Percentiles rank a stretch among this genome's conserved stretches.
These are phyloP conservation scores for Clunio marinus DNA, from an alignment of 2,888 invertebrate genomes.

Conservation along the genomic window DNA sequence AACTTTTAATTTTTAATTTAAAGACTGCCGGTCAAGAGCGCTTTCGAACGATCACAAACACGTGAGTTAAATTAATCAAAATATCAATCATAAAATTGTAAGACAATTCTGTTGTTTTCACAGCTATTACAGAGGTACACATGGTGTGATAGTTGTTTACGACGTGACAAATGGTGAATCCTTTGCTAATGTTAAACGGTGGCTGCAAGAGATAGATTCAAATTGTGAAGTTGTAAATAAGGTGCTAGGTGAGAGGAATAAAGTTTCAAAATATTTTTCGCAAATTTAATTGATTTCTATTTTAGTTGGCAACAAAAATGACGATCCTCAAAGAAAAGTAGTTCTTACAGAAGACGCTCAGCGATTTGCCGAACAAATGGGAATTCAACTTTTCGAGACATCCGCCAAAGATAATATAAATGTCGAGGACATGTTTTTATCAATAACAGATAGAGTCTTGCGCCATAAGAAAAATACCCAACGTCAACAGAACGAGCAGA, in stretches of 20 bases:
- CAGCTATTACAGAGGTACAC: constrained; percentile 96
- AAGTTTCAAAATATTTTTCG: background rate
- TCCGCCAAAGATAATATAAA: constrained; percentile 99
- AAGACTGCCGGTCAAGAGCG: constrained; percentile 91
- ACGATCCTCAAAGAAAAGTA: constrained; percentile 90
- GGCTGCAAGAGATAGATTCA: constrained; percentile 98
- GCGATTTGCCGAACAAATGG: constrained; percentile 96
- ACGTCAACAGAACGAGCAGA: constrained; percentile 24
- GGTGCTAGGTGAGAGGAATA: constrained; percentile 90
- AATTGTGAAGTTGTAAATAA: constrained; percentile 99
- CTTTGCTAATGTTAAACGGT: constrained; percentile 97
- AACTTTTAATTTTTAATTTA: background rate
- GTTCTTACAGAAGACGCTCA: constrained; percentile 96
- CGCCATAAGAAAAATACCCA: constrained; percentile 46
- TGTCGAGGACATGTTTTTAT: constrained; percentile 92
- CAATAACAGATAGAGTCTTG: constrained; percentile 57
- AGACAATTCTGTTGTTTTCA: constrained; percentile 18
- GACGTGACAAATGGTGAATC: constrained; percentile 99
- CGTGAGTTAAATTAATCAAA: constrained; percentile 54
- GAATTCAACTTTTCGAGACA: constrained; percentile 94
- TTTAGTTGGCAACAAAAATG: constrained; percentile 93
- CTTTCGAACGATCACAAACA: constrained; percentile 97
- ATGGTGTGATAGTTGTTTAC: constrained; percentile 99
- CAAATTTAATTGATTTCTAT: background rate
- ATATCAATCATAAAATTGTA: background rate